A percentile compares a stretch with the other conserved stretches of the same genome.
Evolutionary conservation across 2,888 invertebrate genomes (phyloP).

Genomic region (Acrobasis repandana): DNA sequence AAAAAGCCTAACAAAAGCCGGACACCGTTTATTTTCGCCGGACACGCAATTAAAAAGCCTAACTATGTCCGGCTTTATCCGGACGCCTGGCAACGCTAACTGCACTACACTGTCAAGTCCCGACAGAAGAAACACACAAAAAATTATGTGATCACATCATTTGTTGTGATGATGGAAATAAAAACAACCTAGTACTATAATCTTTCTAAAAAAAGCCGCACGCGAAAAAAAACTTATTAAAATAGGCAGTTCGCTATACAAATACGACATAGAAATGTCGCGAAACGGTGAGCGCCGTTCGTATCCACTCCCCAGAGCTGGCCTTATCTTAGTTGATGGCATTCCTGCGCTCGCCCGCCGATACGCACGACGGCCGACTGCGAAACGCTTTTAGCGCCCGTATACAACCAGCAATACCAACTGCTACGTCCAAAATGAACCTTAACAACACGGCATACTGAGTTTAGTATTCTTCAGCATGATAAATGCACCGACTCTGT

Average conservation of each 20-base stretch:
- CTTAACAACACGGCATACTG: constrained; percentile 36
- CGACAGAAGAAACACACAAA: no score
- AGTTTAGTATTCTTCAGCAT: constrained; percentile 41
- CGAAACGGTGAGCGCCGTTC: constrained; percentile 50
- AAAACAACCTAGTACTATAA: background rate
- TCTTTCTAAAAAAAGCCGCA: background rate
- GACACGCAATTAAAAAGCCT: no score
- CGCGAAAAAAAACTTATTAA: constrained; percentile 27
- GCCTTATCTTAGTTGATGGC: constrained; percentile 80
- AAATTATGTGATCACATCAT: no score
- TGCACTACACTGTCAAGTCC: no score
- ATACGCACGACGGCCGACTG: constrained; percentile 80
- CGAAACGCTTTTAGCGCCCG: constrained; percentile 81
- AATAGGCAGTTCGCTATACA: constrained; percentile 37
- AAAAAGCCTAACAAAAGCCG: no score
- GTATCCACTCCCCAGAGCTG: constrained; percentile 56
- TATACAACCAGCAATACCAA: constrained; percentile 50
- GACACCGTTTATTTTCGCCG: no score
- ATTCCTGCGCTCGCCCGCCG: constrained; percentile 75
- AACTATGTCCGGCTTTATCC: no score
- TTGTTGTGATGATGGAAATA: no score
- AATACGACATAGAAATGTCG: constrained; percentile 57
- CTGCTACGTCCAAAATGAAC: constrained; percentile 40
- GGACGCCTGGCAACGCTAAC: no score
- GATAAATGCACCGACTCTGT: constrained; percentile 41